Evolutionary conservation across 2,113 vertebrate species (phyloP), one percentile per base, ranked within the genome.

Genomic region (Neofelis nebulosa): DNA sequence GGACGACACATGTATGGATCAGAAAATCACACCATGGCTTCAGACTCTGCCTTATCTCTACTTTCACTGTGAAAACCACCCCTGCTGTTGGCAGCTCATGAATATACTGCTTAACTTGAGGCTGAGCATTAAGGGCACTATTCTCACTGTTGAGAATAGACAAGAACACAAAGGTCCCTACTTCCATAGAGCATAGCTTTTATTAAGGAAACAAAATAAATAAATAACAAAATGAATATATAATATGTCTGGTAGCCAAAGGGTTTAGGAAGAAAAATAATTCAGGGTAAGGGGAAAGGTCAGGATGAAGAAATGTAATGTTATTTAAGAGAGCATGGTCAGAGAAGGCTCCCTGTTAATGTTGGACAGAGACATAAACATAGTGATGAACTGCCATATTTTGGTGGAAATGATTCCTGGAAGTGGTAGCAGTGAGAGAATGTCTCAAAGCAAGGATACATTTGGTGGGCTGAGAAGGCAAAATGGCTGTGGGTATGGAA

Each of bases 1-100:
- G 3, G 4, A 45, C 1, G 4, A 2, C 8, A 1, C 2, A 63
- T 7, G 12, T 33, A 48, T 6, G 7, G 2, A 15, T 50, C 52
- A 65, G 63, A 41, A 83, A 48, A 88, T 2, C 27, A 31, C 10
- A 94, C 0, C 10, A 0, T 52, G 48, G 11, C 3, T 13, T 84
- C 3, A 50, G 18, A 41, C 8, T 61, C 15, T 11, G 2, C 4
- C 15, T 66, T 87, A 2, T 16, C 38, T 57, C 38, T 41, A 21
- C 0, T 23, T 50, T 76, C 38, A 76, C 29, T 66, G 13, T 73
- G 15, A 25, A 50, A 85, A 63, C 0, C 36, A 2, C 36, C 38
- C 31, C 12, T 27, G 18, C 55, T 61, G 4, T 65, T 69, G 19
- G 16, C 15, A 38, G 36, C 52, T 14, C 16, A 89, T 63, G 10